phyloP scores from a whole-genome alignment of 1,140 invertebrate species.

The Halyomorpha halys region DNA sequence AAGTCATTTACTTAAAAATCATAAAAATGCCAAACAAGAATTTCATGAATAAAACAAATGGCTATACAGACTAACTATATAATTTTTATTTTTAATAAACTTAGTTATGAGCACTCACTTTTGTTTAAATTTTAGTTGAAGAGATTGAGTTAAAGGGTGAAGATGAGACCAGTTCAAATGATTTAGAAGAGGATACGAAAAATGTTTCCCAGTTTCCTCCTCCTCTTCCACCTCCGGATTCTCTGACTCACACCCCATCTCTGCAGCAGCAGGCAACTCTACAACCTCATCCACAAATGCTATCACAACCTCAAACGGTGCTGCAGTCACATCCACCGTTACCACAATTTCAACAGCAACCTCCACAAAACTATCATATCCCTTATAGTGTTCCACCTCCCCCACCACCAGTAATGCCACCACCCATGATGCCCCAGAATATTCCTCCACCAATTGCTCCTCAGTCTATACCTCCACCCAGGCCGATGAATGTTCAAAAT shows the following conservation, averaged over 20 bases:
- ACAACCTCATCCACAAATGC: constrained; percentile 4
- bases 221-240: constrained; percentile 33
- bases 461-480: constrained; percentile 38
- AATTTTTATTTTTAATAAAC: too few relatives aligned
- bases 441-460: constrained; percentile 35
- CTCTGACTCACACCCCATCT: constrained; percentile 24
- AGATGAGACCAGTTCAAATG: background rate
- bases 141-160: background rate
- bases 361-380: constrained; percentile 25
- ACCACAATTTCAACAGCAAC: constrained; percentile 21
- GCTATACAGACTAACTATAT: too few relatives aligned
- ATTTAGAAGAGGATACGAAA: background rate
- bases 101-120: too few relatives aligned
- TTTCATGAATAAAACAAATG: too few relatives aligned
- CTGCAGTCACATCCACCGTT: constrained; percentile 1
- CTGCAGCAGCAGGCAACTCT: background rate
- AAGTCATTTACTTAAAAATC: too few relatives aligned
- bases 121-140: too few relatives aligned
- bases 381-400: constrained; percentile 26
- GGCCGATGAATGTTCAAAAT: constrained; percentile 41
- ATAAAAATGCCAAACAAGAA: too few relatives aligned
- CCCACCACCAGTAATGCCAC: constrained; percentile 25
- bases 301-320: constrained; percentile 13
- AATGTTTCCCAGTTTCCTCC: constrained; percentile 15
- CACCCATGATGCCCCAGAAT: background rate